phyloP scores from a whole-genome alignment of 2,797 vertebrate species.

The Podargus strigoides region DNA sequence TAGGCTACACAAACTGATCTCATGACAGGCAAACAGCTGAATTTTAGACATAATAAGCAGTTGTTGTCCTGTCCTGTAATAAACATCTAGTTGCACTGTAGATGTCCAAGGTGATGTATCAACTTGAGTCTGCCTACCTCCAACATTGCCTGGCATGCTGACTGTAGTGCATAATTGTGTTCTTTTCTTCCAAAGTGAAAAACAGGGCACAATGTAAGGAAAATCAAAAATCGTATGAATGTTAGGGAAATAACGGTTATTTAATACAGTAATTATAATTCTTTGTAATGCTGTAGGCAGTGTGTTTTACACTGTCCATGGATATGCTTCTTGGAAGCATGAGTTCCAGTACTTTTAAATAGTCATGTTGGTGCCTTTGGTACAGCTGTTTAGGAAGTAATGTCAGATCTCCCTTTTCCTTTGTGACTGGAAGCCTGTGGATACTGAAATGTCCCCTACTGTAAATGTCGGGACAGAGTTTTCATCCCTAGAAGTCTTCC shows the following conservation, averaged over 20 bases:
- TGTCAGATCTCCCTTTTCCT: not conserved
- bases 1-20: not conserved
- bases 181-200: not conserved
- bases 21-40: not conserved
- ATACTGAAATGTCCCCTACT: not conserved
- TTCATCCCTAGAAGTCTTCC: not conserved
- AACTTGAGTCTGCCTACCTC: not conserved
- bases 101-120: not conserved
- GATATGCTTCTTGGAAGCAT: not conserved
- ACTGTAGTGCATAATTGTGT: not conserved
- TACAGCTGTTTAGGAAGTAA: not conserved
- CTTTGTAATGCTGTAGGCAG: not conserved
- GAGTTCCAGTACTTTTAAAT: not conserved
- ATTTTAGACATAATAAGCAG: not conserved
- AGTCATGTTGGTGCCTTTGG: not conserved
- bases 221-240: not conserved
- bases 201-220: not conserved
- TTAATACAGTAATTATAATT: not conserved
- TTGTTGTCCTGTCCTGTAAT: not conserved
- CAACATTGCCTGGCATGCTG: not conserved
- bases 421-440: not conserved
- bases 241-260: not conserved
- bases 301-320: not conserved
- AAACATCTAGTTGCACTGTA: not conserved
- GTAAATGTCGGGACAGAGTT: not conserved